A percentile compares a stretch with the other conserved stretches of the same genome.
Conservation (phyloP, 2,888 invertebrate species). For the Bunonema sp. region DNA sequence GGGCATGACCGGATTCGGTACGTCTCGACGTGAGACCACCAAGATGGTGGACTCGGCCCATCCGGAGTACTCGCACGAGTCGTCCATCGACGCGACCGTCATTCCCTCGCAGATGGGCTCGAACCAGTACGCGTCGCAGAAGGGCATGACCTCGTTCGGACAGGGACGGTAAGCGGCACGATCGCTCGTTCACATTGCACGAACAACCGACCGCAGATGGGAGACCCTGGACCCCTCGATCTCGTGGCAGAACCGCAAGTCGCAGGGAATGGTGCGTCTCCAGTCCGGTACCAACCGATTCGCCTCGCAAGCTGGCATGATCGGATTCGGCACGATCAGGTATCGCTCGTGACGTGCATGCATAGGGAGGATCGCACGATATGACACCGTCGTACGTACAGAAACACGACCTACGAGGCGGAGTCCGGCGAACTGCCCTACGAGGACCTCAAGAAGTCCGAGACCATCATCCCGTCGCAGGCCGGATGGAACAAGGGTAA, state of each 20-base stretch:
- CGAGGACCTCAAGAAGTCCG: constrained; percentile 33
- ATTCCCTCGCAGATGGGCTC: constrained; percentile 41
- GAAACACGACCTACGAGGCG: constrained; percentile 42
- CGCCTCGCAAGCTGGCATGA: constrained; percentile 36
- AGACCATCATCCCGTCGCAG: constrained; percentile 43
- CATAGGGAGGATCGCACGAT: no score
- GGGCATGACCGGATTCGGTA: constrained; percentile 44
- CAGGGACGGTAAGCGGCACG: constrained; percentile 42
- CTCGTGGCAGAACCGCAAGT: constrained; percentile 40
- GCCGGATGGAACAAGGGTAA: constrained; percentile 45
- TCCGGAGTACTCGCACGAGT: constrained; percentile 41
- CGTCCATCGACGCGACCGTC: constrained; percentile 33
- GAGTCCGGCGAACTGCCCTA: constrained; percentile 43
- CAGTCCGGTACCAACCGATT: constrained; percentile 41
- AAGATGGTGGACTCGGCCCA: constrained; percentile 41
- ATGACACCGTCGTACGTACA: no score
- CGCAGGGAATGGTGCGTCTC: constrained; percentile 40
- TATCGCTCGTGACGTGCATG: no score
- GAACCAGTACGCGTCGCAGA: constrained; percentile 43
- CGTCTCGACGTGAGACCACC: constrained; percentile 41
- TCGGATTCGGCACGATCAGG: constrained; percentile 27
- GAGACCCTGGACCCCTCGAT: constrained; percentile 35
- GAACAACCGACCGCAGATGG: no score
- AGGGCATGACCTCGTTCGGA: constrained; percentile 44
- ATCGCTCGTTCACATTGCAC: background rate